Evolutionary conservation across 2,888 invertebrate genomes (phyloP), one percentile per base, ranked within the genome.

Genomic region (Leptogaster cylindrica): DNA sequence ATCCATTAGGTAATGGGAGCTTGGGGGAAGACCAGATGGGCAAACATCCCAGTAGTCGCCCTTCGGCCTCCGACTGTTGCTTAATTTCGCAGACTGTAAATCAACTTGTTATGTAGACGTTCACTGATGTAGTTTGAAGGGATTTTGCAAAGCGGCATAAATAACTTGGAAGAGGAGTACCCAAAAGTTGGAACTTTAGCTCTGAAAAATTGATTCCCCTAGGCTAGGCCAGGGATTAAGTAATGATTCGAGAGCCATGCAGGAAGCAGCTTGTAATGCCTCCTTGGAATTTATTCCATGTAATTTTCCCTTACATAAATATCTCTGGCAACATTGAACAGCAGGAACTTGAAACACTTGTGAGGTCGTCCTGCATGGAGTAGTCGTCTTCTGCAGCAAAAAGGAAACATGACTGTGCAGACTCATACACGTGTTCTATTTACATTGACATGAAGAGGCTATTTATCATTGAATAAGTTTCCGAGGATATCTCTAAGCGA

Each of bases 41-140:
- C 16, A 20, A 20, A n/a, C n/a, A n/a, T n/a, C n/a, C n/a, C 23
- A 50, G 46, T 44, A 27, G 63, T 31, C 52, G 31, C 27, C 33
- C 44, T 68, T n/a, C n/a, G n/a, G n/a, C 36, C 31, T 18, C 31
- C 39, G 51, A 65, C 55, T 67, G 46, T 41, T 65, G 69, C 71
- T 72, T 71, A 68, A 70, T 72, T 72, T 72, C 70, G 68, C 71
- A 71, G 70, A 69, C 70, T 69, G 69, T 72, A 72, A 72, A 72
- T 72, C 70, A 71, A 71, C 69, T 71, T 68, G 71, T 71, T 71
- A 68, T 67, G 52, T 52, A 65, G 65, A 58, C 58, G 18, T 41
- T 33, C 25, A 58, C 58, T 36, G 39, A 39, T 58, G 36, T 58
- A 58, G 41, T 39, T 51, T 41, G 44, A 63, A 58, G 66, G 65